Evolutionary conservation across 2,888 invertebrate genomes (phyloP), one percentile per base, ranked within the genome.

Genomic region (Alcis repandata): DNA sequence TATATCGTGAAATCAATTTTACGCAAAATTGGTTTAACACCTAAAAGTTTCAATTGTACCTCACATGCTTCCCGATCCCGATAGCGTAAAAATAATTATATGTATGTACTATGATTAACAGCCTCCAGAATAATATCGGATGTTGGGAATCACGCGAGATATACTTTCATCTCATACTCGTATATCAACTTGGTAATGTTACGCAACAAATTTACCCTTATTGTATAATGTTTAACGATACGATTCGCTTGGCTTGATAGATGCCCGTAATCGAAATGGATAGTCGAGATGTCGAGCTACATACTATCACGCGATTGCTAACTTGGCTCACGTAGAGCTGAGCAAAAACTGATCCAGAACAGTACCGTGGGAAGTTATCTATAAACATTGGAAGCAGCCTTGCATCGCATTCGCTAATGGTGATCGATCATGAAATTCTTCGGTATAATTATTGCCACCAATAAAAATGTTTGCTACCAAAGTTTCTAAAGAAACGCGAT

Each of bases 281-380:
- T 78, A 78, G 73, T 77, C 73, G 74, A 63, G 61, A 71, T 74
- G 73, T 76, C 71, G 73, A 62, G 63, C 70, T 75, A 72, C 77
- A 80, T 81, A 78, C 69, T 73, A 81, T 82, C 82, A 84, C 83
- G 84, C 81, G 78, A 83, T 83, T 76, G 79, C 73, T 59, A 70
- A 74, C 75, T 76, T 73, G 72, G 60, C 72, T 79, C 79, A 77
- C 76, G 79, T 77, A 76, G 71, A 62, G 59, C 56, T 46, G 45
- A 68, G 67, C 70, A 82, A 82, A 77, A 81, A 80, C 63, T 72
- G 71, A 78, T 79, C 75, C 77, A 73, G 77, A 78, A 75, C 68
- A 69, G 71, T 57, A 77, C 73, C 81, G 83, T 83, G 83, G 79
- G 83, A 83, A 83, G 70, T 72, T 69, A 63, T 64, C 70, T 71